These are phyloP conservation scores for Coluber constrictor DNA, from an alignment of 2,797 vertebrate species.

Conservation along the genomic window DNA sequence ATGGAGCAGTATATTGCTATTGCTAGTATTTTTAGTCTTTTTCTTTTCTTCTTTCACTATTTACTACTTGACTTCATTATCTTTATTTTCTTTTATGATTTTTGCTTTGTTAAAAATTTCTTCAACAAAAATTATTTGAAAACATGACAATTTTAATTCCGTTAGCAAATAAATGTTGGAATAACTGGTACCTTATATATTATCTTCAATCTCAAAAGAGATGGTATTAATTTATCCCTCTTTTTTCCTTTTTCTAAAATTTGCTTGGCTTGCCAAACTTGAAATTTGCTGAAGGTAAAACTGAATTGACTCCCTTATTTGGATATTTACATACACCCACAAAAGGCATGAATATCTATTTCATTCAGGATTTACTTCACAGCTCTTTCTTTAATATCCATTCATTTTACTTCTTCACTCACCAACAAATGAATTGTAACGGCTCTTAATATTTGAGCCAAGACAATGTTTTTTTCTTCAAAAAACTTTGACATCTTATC, in stretches of 20 bases:
- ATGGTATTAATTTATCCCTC: neutral
- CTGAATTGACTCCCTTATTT: neutral
- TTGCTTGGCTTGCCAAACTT: neutral
- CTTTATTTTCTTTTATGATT: neutral
- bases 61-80: neutral
- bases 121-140: neutral
- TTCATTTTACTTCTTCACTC: conserved; percentile 46
- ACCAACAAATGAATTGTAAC: neutral
- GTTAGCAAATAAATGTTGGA: neutral
- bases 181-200: neutral
- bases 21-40: neutral
- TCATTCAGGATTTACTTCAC: neutral
- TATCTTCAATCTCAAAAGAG: neutral
- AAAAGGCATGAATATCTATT: neutral
- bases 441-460: neutral
- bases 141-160: neutral
- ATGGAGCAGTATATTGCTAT: neutral
- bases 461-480: neutral
- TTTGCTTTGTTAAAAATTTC: neutral
- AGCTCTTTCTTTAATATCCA: neutral
- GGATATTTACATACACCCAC: neutral
- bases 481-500: conserved; percentile 25
- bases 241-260: neutral
- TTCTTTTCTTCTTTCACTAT: neutral
- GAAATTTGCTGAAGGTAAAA: neutral